Evolutionary conservation across 1,140 invertebrate genomes (phyloP).

Genomic region (Diorhabda carinulata): DNA sequence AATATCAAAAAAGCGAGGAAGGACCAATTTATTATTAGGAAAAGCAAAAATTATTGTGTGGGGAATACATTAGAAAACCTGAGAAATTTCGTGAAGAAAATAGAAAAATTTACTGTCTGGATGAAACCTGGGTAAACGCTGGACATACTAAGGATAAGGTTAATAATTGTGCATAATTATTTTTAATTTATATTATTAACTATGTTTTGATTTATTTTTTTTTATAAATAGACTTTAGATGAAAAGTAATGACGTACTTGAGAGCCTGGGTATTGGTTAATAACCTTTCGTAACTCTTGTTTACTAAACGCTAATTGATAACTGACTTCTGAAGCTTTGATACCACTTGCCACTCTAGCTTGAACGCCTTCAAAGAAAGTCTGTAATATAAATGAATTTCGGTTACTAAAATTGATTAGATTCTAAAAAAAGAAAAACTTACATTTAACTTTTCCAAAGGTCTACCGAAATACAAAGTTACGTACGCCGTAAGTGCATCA

Average conservation of each 20-base stretch:
- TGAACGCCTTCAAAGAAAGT: conserved; percentile 94
- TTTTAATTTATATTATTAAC: too few species aligned
- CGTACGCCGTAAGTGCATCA: conserved; percentile 87
- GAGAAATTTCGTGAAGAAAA: too few species aligned
- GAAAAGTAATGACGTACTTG: not conserved
- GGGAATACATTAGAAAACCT: too few species aligned
- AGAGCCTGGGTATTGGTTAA: conserved; percentile 86
- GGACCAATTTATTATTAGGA: too few species aligned
- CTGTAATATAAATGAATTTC: conserved; percentile 53
- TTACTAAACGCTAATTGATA: conserved; percentile 98
- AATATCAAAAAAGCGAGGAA: too few species aligned
- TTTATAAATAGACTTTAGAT: too few species aligned
- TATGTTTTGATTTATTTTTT: too few species aligned
- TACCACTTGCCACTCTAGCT: conserved; percentile 84
- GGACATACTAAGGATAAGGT: too few species aligned
- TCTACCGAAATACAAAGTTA: conserved; percentile 89
- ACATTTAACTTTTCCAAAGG: conserved; percentile 95
- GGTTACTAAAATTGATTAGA: not conserved
- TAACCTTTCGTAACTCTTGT: conserved; percentile 92
- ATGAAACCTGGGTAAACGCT: too few species aligned
- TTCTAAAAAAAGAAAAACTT: conserved; percentile 37
- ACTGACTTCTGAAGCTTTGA: conserved; percentile 95
- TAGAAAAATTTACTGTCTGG: too few species aligned
- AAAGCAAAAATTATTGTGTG: too few species aligned
- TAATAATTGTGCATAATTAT: too few species aligned